Evolutionary conservation across 2,113 vertebrate genomes (phyloP), one percentile per base, ranked within the genome.

Genomic region (Dinomys branickii): DNA sequence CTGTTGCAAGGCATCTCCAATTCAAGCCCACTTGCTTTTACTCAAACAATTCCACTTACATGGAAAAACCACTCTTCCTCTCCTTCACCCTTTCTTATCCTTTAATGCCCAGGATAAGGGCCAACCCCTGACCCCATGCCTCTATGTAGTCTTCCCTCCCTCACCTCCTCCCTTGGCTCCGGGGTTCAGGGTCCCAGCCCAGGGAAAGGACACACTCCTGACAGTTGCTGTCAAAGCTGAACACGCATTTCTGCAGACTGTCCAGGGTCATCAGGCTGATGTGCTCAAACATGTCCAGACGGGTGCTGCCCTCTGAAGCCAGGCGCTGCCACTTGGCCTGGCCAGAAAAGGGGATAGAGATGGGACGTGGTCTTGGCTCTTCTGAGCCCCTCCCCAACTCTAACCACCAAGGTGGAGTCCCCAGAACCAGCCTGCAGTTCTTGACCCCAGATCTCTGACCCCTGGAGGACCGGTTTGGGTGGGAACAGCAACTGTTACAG

Each of bases 201-300:
- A 56, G 54, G 35, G 50, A 35, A 80, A 80, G 52, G 35, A 96
- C 98, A 99, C 98, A 99, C 99, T 99, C 98, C 94, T 99, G 99
- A 91, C 99, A 99, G 95, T 98, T 98, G 98, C 99, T 99, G 95
- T 99, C 95, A 0, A 99, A 98, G 98, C 99, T 99, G 97, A 99
- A 99, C 71, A 93, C 50, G 16, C 99, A 99, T 90, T 99, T 99
- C 94, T 99, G 98, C 14, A 99, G 97, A 50, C 98, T 99, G 98
- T 99, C 99, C 97, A 99, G 97, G 0, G 99, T 99, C 99, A 99
- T 99, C 73, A 99, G 98, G 84, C 99, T 99, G 95, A 99, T 65
- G 0, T 99, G 98, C 58, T 99, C 98, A 96, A 99, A 99, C 98
- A 99, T 98, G 73, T 99, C 99, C 1, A 99, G 6, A 4, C 58